Evolutionary conservation across 2,797 vertebrate genomes (phyloP), one percentile per base, ranked within the genome.

Genomic region (Eulemur albifrons): DNA sequence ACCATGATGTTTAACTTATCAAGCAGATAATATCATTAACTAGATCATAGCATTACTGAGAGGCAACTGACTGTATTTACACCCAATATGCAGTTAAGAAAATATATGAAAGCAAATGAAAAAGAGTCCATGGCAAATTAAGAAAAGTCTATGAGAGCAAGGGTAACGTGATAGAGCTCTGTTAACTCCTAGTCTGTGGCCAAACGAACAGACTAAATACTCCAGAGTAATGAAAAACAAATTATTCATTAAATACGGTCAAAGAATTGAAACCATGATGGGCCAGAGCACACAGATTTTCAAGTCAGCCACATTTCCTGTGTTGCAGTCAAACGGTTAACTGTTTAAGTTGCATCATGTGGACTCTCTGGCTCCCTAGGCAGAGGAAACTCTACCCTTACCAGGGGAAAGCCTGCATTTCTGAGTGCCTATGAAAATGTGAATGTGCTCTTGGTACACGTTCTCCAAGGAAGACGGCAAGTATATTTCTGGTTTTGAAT

Each of bases 41-140:
- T 84, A 90, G 54, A 93, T 89, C 82, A 94, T 70, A 81, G 30
- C 52, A 88, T 94, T 83, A 88, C 17, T 89, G 80, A 95, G 86
- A 95, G 25, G 48, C 30, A 92, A 90, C 48, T 91, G 67, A 67
- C 45, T 94, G 9, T 59, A 88, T 90, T 76, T 82, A 93, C 23
- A 67, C n/a, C 70, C 48, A 72, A 67, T 65, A 76, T n/a, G 69
- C 12, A 86, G 27, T 83, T 94, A 88, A 94, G 73, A 85, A 86
- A 85, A 38, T 57, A 92, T 94, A 86, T 91, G 73, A 85, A 86
- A 85, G 40, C 57, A 90, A 85, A 84, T 75, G 75, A 72, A 92
- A 84, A 76, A 70, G 21, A 10, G 21, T 77, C 21, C 69, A 40
- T 50, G n/a, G 38, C 73, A 80, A 61, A 75, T 88, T 20, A 88